phyloP scores from a whole-genome alignment of 2,888 invertebrate genomes.

The Podabrus alpinus region DNA sequence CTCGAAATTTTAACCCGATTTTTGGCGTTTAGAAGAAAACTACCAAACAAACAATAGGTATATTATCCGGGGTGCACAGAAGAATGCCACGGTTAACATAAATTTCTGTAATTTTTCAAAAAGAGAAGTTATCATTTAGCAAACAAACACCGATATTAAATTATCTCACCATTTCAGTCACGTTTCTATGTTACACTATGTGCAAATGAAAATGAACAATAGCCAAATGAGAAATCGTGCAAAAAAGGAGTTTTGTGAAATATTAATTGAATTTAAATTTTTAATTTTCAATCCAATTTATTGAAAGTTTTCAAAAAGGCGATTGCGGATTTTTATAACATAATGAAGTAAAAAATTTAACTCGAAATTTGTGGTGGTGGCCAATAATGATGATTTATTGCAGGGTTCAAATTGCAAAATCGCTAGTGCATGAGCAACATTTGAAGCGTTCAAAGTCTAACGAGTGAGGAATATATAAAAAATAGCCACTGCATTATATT shows the following conservation, averaged over 20 bases:
- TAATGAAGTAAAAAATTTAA: background rate
- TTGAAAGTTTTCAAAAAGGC: background rate
- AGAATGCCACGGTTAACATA: background rate
- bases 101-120: background rate
- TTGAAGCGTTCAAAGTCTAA: constrained; percentile 55
- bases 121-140: background rate
- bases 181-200: background rate
- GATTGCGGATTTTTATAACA: background rate
- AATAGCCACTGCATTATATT: constrained; percentile 53
- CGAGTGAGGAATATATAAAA: constrained; percentile 51
- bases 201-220: background rate
- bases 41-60: too few species aligned
- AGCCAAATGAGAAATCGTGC: background rate
- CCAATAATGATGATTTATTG: constrained; percentile 67
- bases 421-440: constrained; percentile 62
- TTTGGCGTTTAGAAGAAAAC: too few species aligned
- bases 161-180: background rate
- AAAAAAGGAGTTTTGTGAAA: background rate
- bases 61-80: too few species aligned
- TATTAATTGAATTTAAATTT: background rate
- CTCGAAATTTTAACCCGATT: background rate
- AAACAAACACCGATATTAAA: background rate
- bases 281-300: background rate
- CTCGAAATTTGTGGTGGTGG: constrained; percentile 42
- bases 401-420: constrained; percentile 62